Percentiles rank a stretch among this genome's conserved stretches.
Evolutionary conservation across 2,888 invertebrate species (phyloP).

Genomic region (Drosophila greeni): DNA sequence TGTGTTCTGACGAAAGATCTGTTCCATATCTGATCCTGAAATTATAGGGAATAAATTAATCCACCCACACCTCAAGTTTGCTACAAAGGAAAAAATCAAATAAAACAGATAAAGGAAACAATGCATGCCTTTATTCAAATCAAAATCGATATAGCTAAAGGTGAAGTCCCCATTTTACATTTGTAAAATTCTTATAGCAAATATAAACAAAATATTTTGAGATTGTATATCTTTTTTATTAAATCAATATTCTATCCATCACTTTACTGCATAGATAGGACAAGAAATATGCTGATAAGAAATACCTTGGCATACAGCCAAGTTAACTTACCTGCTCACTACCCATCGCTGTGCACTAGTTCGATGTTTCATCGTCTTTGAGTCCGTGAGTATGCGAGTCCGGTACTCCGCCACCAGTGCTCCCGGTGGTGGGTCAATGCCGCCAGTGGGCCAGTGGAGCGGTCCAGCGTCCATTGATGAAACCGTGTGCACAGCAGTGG

Average conservation of each 20-base stretch:
- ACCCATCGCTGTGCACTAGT: slow-evolving; percentile 13
- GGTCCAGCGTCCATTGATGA: slow-evolving; percentile 52
- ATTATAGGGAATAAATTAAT: neutral
- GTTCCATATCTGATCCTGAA: too few relatives aligned
- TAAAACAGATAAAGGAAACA: neutral
- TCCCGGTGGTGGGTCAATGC: slow-evolving; percentile 49
- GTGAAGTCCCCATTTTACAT: too few relatives aligned
- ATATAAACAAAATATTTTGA: neutral
- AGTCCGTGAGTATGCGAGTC: slow-evolving; percentile 39
- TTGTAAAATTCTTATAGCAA: neutral
- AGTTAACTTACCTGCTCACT: slow-evolving; percentile 2
- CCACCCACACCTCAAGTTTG: too few relatives aligned
- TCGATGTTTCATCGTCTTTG: slow-evolving; percentile 8
- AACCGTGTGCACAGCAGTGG: slow-evolving; percentile 53
- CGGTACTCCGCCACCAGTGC: slow-evolving; percentile 2
- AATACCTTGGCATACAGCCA: neutral
- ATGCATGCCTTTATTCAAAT: neutral
- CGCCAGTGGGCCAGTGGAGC: slow-evolving; percentile 43
- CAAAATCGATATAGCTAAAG: neutral
- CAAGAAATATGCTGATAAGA: neutral
- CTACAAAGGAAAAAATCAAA: too few relatives aligned
- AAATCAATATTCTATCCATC: slow-evolving; percentile 6
- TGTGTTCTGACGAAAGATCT: too few relatives aligned
- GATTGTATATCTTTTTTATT: neutral
- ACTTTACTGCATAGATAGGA: slow-evolving; percentile 8